Base-by-base conservation (phyloP, 2,113 vertebrate genomes). In the Anhinga rufa region DNA sequence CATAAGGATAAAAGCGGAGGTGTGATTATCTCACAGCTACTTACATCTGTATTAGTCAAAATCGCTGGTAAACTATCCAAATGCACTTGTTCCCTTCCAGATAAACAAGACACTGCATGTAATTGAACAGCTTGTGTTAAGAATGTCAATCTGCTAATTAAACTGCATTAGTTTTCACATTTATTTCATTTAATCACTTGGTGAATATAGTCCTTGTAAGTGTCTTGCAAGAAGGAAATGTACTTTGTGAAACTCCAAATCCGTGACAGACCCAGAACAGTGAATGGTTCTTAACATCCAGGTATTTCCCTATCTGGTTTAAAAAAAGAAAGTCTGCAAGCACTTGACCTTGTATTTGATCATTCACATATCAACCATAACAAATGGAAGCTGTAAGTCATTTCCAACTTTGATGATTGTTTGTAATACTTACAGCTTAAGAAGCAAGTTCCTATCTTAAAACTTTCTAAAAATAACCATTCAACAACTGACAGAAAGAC, bases 11-110 rank as follows among this genome's bases (percentile, higher is more conserved):
- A 58, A 82, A 81, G 42, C 0, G 2, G 72, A 84, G 42, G 44
- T 88, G 61, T 89, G 61, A 72, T 84, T 61, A 80, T 88, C 36
- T 89, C 58, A 17, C 31, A 82, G 28, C 40, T 95, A 29, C 62
- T 95, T 76, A 77, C 40, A 85, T 79, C 86, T 92, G 81, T 82
- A 75, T 86, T 95, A 89, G 52, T 82, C 44, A 94, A 80, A 90
- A 94, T 85, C 70, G 34, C 21, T n/a, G 16, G 17, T 85, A 60
- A 93, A 70, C 40, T 86, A 36, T 46, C 61, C 58, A 90, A 52
- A 80, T 3, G 4, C 16, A 29, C 21, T 69, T 85, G 52, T 48
- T 95, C 36, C 10, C 68, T 90, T 91, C 49, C 49, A 76, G 54
- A 61, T 77, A 85, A 95, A 88, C 54, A 92, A 92, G 57, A 49